Base-by-base conservation (phyloP, 2,113 vertebrate genomes). In the Anser cygnoides region DNA sequence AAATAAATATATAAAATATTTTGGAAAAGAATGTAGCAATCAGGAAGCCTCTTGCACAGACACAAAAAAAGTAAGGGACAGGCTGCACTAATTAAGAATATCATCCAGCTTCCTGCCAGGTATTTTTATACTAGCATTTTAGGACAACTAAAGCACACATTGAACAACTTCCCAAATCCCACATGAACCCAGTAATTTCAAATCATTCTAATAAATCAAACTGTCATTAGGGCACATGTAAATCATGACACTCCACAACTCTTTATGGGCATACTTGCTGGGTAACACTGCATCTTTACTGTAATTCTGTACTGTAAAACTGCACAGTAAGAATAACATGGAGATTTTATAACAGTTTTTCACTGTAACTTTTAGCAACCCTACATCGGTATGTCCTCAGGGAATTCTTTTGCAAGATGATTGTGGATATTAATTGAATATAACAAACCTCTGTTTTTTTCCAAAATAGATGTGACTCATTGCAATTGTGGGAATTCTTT, bases 1-100 rank as follows among this genome's bases (percentile, higher is more conserved):
- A 92, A 89, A 50, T n/a, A 95, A 96, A 96, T 86, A 97, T 62
- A 77, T 95, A 95, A 96, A 95, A 94, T 93, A 85, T 28, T 97
- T 66, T 61, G 54, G 54, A 82, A 93, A 97, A 68, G 80, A 96
- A 96, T 15, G 28, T n/a, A 84, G 58, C 74, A 41, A 81, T 70
- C 78, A 15, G 63, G 89, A 95, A 54, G 72, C 26, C 68, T 86
- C 85, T 94, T 89, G 70, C 50, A 87, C 33, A 82, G 23, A 63
- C 82, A 81, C 80, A 37, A 71, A 76, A 80, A 54, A 76, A 7
- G 1, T 37, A 73, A 62, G 19, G 21, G 31, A 58, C 71, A 95
- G 92, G 76, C 29, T 71, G 61, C 13, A 57, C 10, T 61, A 89
- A 63, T 67, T 86, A 50, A 57, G 65, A 87, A 52, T 63, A 33